phyloP scores from a whole-genome alignment of 2,797 vertebrate genomes.

The Tarsius wallacei region DNA sequence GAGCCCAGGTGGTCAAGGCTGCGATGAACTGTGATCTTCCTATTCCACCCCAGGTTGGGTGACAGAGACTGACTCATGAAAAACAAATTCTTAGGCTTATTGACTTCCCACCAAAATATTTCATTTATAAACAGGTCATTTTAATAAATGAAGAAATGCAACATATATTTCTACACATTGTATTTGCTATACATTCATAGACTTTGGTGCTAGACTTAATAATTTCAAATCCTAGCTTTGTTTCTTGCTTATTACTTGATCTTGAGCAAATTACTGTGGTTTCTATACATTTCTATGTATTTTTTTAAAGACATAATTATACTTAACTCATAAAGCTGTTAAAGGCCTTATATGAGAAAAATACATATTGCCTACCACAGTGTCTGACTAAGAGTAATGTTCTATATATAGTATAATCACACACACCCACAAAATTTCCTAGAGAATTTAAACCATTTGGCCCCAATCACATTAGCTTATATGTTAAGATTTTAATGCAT shows the following conservation, averaged over 20 bases:
- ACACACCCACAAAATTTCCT: neutral
- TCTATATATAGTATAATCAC: neutral
- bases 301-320: no score
- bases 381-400: neutral
- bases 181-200: neutral
- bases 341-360: neutral
- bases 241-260: neutral
- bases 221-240: neutral
- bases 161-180: no score
- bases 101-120: neutral
- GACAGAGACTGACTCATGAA: no score
- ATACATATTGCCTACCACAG: neutral
- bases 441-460: neutral
- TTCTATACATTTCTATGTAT: neutral
- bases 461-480: neutral
- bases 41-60: no score
- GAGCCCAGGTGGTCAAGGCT: no score
- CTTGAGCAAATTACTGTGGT: neutral
- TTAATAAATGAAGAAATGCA: neutral
- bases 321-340: neutral
- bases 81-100: neutral
- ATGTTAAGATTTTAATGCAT: neutral
- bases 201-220: neutral
- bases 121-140: slow-evolving; percentile 8
- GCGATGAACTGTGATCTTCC: no score